A percentile compares a stretch with the other conserved stretches of the same genome.
Conservation (phyloP, 2,113 vertebrate genomes). For the Chitala chitala region DNA sequence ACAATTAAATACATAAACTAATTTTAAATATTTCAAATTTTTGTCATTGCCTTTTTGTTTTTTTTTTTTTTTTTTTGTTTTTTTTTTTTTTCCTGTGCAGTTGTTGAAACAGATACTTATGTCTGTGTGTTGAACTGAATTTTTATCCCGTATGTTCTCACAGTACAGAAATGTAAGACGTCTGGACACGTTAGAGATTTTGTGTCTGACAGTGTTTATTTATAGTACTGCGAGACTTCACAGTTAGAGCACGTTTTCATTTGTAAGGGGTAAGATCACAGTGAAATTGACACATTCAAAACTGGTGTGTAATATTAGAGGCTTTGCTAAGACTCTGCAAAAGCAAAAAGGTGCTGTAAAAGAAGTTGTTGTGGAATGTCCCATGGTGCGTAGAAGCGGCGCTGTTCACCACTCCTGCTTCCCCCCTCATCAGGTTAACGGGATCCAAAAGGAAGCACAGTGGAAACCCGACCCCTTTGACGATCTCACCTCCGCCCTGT, state of each 20-base stretch:
- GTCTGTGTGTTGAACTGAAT: not conserved
- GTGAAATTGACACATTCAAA: no score
- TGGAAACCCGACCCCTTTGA: conserved; percentile 73
- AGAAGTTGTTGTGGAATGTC: not conserved
- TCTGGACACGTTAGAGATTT: not conserved
- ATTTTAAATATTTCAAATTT: not conserved
- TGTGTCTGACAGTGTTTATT: no score
- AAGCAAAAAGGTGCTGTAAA: no score
- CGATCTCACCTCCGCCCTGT: conserved; percentile 67
- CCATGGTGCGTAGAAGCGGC: not conserved
- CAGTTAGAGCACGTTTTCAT: no score
- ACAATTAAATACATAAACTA: not conserved
- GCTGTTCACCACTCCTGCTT: conserved; percentile 33
- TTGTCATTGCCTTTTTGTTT: not conserved
- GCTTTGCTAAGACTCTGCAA: no score
- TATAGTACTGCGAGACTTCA: no score
- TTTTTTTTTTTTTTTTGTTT: no score
- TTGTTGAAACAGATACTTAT: not conserved
- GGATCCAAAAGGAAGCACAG: conserved; percentile 67
- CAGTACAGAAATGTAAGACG: not conserved
- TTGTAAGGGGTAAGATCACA: no score
- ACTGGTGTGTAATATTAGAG: no score
- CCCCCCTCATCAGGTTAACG: conserved; percentile 43
- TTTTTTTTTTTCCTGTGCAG: no score
- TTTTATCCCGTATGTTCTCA: not conserved